phyloP scores from a whole-genome alignment of 2,888 invertebrate genomes.

The Lordiphosa fenestrarum region DNA sequence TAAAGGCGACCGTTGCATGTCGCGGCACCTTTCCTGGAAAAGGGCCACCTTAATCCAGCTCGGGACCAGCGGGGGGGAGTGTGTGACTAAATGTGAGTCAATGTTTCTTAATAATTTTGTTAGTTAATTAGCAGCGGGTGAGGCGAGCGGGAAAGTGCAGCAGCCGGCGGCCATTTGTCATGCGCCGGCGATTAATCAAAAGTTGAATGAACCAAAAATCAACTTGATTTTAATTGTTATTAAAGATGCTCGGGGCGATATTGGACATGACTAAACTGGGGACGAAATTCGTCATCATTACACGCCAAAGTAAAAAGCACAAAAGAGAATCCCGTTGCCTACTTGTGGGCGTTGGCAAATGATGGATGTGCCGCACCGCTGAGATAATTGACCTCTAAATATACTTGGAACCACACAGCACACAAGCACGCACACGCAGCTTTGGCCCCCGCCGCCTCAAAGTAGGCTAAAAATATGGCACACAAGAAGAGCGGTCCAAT shows the following conservation, averaged over 20 bases:
- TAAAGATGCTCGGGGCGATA: constrained; percentile 33
- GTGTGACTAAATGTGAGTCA: constrained; percentile 41
- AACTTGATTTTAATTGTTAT: constrained; percentile 34
- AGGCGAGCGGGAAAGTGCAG: constrained; percentile 40
- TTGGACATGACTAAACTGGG: constrained; percentile 20
- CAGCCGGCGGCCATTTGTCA: constrained; percentile 58
- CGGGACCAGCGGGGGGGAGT: constrained; percentile 26
- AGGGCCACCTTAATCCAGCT: constrained; percentile 44
- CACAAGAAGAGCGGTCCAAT: constrained; percentile 50
- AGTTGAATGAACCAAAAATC: constrained; percentile 56
- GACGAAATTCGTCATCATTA: constrained; percentile 56
- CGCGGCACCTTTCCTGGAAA: constrained; percentile 48
- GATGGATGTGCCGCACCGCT: constrained; percentile 47
- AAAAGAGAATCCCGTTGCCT: constrained; percentile 41
- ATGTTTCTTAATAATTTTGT: constrained; percentile 48
- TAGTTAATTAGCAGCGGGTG: constrained; percentile 62
- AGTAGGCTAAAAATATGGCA: constrained; percentile 71
- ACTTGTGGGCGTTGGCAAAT: constrained; percentile 51
- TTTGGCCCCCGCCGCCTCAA: constrained; percentile 51
- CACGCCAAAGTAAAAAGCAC: constrained; percentile 9
- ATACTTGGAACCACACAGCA: constrained; percentile 43
- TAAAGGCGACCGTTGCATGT: constrained; percentile 51
- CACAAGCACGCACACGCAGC: constrained; percentile 11
- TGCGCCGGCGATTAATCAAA: constrained; percentile 66
- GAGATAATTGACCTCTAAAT: constrained; percentile 67